These are phyloP conservation scores for Bellardia pandia DNA, from an alignment of 2,888 invertebrate species.

Conservation along the genomic window DNA sequence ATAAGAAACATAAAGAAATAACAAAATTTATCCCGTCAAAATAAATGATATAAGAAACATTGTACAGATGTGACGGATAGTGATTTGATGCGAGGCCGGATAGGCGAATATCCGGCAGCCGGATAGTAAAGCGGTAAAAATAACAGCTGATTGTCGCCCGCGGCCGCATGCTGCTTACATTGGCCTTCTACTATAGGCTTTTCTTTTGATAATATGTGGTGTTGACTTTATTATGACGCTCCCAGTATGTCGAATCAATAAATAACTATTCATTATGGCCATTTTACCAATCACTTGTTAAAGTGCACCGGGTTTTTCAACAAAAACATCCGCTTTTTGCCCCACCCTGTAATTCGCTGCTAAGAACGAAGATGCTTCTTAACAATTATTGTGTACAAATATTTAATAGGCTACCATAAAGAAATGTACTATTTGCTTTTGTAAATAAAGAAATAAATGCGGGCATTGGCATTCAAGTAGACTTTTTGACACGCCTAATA, in stretches of 20 bases:
- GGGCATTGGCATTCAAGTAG: conserved; percentile 75
- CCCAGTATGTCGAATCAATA: not conserved
- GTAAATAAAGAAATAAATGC: conserved; percentile 70
- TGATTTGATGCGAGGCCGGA: no score
- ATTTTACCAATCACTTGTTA: conserved; percentile 7
- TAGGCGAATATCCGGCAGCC: no score
- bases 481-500: conserved; percentile 62
- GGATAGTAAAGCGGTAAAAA: no score
- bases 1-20: no score
- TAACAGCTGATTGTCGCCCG: no score
- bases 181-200: no score
- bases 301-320: not conserved
- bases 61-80: no score
- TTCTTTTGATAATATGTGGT: no score
- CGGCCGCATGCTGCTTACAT: no score
- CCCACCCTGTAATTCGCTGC: not conserved
- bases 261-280: conserved; percentile 25
- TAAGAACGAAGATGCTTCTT: not conserved
- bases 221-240: no score
- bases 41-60: no score
- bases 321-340: not conserved
- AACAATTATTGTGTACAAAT: not conserved
- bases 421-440: conserved; percentile 9
- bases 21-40: no score
- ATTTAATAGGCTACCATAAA: not conserved